Percentiles rank a stretch among this genome's conserved stretches.
phyloP scores from a whole-genome alignment of 1,140 invertebrate species.

The Geopemphigus sp. region DNA sequence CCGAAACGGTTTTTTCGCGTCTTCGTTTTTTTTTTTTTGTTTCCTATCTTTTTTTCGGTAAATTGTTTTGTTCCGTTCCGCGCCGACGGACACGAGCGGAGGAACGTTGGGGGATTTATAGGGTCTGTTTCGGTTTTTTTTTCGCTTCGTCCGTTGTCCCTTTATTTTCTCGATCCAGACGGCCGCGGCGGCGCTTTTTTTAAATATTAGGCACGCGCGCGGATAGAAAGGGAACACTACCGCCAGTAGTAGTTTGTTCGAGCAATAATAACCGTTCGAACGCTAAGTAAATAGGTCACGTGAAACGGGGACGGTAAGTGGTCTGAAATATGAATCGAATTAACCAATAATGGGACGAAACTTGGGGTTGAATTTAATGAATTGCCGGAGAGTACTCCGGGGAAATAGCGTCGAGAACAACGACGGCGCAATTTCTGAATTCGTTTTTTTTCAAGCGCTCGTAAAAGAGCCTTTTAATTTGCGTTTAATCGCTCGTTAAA shows the following conservation, averaged over 20 bases:
- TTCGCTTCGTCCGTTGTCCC: background rate
- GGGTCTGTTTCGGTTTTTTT: background rate
- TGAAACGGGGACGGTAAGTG: slow-evolving; percentile 10
- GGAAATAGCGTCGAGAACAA: background rate
- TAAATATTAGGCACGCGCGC: background rate
- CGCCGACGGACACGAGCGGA: background rate
- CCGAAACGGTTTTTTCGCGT: too few relatives aligned
- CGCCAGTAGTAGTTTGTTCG: background rate
- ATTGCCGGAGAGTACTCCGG: background rate
- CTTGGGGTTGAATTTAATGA: background rate
- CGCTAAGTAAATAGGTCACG: slow-evolving; percentile 25
- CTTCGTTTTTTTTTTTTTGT: background rate
- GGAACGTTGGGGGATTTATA: background rate
- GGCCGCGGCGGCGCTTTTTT: background rate
- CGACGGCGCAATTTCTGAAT: background rate
- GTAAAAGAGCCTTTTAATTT: slow-evolving; percentile 21
- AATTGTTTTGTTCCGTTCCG: background rate
- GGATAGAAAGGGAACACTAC: too few relatives aligned
- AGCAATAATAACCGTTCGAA: slow-evolving; percentile 18
- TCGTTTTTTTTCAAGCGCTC: background rate
- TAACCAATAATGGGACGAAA: background rate
- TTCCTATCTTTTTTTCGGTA: background rate
- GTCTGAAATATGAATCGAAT: slow-evolving; percentile 36
- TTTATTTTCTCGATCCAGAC: background rate
- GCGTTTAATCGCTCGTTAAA: slow-evolving; percentile 15